These are phyloP conservation scores for Volucella zonaria DNA, from an alignment of 2,888 invertebrate species.

Conservation along the genomic window DNA sequence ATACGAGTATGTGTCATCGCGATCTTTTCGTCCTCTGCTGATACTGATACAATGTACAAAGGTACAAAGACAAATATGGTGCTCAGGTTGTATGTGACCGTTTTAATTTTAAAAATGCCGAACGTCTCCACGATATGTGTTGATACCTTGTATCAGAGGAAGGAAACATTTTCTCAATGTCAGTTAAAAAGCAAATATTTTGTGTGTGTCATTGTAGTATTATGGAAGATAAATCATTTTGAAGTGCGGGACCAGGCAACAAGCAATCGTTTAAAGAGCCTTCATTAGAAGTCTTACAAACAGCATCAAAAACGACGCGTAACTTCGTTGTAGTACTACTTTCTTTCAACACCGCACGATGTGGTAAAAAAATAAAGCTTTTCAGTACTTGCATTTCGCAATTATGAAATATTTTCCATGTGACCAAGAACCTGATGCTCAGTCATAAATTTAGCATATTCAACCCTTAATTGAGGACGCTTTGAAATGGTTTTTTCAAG, in stretches of 20 bases:
- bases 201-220: not conserved
- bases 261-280: constrained; percentile 8
- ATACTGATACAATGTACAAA: no score
- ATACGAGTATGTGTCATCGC: no score
- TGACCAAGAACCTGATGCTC: constrained; percentile 1
- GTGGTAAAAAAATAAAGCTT: not conserved
- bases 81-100: no score
- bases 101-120: not conserved
- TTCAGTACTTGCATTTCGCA: not conserved
- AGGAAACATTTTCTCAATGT: constrained; percentile 18
- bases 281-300: constrained; percentile 3
- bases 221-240: constrained; percentile 5
- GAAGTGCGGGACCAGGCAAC: not conserved
- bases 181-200: not conserved
- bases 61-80: no score
- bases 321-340: no score
- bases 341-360: no score
- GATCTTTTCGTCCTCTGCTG: no score
- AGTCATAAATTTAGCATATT: not conserved
- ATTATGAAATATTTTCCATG: not conserved
- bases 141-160: not conserved
- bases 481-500: not conserved
- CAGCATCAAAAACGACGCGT: no score
- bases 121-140: not conserved
- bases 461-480: not conserved